Percentiles rank a stretch among this genome's conserved stretches.
Evolutionary conservation across 2,888 invertebrate genomes (phyloP).

Genomic region (Troides helena): DNA sequence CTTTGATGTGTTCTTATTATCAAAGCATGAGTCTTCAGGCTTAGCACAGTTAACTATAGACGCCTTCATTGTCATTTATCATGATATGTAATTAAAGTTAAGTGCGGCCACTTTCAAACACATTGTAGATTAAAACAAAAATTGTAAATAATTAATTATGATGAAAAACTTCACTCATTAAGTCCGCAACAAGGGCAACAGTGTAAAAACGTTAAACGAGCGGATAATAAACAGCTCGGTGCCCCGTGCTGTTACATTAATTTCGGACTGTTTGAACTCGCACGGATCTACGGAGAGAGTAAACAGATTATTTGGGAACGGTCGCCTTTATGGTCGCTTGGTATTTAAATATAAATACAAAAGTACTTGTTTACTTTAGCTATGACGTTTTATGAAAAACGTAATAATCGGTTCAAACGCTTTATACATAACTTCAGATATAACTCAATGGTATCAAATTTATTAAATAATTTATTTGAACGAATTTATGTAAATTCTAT

Average conservation of each 20-base stretch:
- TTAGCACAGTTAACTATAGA: no score
- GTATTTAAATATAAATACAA: neutral
- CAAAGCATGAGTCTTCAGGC: no score
- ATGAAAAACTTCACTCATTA: constrained; percentile 19
- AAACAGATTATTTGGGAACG: constrained; percentile 1
- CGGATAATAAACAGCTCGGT: constrained; percentile 39
- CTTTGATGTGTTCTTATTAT: no score
- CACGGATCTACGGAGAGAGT: constrained; percentile 30
- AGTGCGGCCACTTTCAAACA: neutral
- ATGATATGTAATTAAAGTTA: neutral
- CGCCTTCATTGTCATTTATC: no score
- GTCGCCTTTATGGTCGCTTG: neutral
- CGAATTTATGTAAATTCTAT: neutral
- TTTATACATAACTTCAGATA: neutral
- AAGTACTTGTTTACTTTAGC: neutral
- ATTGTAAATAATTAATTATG: neutral
- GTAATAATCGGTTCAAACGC: neutral
- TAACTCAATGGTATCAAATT: neutral
- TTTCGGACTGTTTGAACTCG: constrained; percentile 33
- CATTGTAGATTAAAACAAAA: neutral
- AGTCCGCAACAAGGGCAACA: constrained; percentile 26
- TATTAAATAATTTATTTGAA: neutral
- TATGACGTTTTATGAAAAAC: neutral
- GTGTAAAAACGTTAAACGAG: constrained; percentile 35
- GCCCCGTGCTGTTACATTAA: constrained; percentile 42